These are phyloP conservation scores for Oconnorella tubifera DNA, from an alignment of 2,888 invertebrate genomes.

Conservation along the genomic window DNA sequence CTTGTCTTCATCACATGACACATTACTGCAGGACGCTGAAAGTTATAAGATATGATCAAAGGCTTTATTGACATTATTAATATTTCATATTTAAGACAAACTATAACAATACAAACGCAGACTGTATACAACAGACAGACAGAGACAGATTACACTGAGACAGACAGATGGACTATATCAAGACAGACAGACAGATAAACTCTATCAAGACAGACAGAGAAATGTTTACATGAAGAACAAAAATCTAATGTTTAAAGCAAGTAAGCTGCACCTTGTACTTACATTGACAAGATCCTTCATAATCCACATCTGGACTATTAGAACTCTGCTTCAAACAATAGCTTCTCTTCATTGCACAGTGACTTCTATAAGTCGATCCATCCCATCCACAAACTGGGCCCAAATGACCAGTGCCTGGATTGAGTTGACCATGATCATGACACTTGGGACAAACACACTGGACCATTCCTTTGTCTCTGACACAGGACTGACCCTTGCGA, in stretches of 20 bases:
- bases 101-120: not conserved
- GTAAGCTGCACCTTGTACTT: not conserved
- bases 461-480: no score
- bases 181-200: no score
- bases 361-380: not conserved
- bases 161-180: no score
- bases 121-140: no score
- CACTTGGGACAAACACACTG: not conserved
- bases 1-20: not conserved
- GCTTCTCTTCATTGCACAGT: not conserved
- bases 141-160: no score
- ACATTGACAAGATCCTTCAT: not conserved
- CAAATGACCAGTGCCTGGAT: not conserved
- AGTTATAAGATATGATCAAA: not conserved
- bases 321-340: not conserved
- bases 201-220: no score
- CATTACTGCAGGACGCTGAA: not conserved
- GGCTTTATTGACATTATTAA: not conserved
- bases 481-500: no score
- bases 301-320: not conserved
- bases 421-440: not conserved
- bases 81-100: no score
- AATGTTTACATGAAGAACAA: no score
- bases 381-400: not conserved
- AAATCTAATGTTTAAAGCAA: no score